Conservation (phyloP, 2,888 invertebrate species). For the Dryobotodes eremita region DNA sequence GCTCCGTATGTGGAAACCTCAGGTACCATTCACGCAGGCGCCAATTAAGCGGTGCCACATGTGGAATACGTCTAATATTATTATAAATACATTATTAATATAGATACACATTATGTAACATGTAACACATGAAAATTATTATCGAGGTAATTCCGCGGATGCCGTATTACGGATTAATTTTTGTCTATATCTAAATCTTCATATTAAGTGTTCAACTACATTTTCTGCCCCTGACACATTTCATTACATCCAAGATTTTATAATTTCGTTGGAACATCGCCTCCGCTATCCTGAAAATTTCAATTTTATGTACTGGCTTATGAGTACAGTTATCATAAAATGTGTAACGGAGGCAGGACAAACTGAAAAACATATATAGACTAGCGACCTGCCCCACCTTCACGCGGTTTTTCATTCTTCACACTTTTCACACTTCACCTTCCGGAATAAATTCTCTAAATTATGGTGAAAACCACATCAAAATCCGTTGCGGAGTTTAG, state of each 20-base stretch:
- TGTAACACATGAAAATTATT: background rate
- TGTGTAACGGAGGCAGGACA: background rate
- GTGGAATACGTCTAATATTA: too few species aligned
- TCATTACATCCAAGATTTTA: background rate
- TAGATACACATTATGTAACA: background rate
- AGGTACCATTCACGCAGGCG: too few species aligned
- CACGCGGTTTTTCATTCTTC: too few species aligned
- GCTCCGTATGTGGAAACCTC: too few species aligned
- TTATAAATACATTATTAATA: background rate
- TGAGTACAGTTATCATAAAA: background rate
- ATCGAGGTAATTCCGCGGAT: background rate
- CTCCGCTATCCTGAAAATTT: background rate
- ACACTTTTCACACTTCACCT: too few species aligned
- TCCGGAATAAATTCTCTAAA: background rate
- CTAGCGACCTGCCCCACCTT: background rate
- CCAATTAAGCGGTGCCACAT: too few species aligned
- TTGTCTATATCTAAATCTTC: background rate
- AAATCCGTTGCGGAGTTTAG: background rate
- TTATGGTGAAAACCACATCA: background rate
- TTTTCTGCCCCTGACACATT: background rate
- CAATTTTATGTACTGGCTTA: too few species aligned
- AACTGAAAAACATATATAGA: background rate
- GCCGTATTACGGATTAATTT: background rate
- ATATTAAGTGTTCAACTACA: background rate
- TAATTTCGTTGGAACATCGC: background rate